Base-by-base conservation (phyloP, 2,113 vertebrate genomes). In the Martes martes region DNA sequence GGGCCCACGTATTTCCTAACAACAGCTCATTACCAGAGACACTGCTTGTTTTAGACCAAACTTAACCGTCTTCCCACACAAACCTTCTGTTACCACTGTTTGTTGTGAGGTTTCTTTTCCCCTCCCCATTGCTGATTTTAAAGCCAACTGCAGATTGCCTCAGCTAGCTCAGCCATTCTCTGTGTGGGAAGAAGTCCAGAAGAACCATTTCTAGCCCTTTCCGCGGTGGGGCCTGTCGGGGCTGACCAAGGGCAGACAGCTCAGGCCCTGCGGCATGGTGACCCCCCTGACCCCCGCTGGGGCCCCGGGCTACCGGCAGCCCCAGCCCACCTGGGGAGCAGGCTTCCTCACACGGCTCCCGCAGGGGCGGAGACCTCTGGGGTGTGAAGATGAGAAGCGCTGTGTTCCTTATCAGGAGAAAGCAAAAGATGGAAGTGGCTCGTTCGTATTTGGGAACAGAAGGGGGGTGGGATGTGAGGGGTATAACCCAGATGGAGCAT, bases 41-140 rank as follows among this genome's bases (percentile, higher is more conserved):
- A 94, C 95, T 96, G 98, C 98, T 98, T 98, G 97, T 98, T 98
- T 98, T 98, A 98, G 97, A 97, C 97, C 97, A 96, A 97, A 97
- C 97, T 91, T 89, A 90, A 73, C 95, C 97, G 94, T 94, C 98
- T 97, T 97, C 98, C 98, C 97, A 98, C 98, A 96, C 98, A 97
- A 97, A 89, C 98, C 98, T 98, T 97, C 98, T 98, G 98, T 97
- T 86, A 39, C 82, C 97, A 81, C 97, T 98, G 97, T 98, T 98
- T 97, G 97, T 97, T 98, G 97, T 98, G 94, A 98, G 93, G 61
- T 33, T 36, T 59, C 45, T 55, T 67, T 71, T 63, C 76, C 92
- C 83, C 80, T 71, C 95, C 97, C 93, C 31, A 3, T 31, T 87
- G 91, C 97, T 89, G 96, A 87, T 96, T 93, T 61, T 50, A 45